Percentiles rank a stretch among this genome's conserved stretches.
Evolutionary conservation across 2,888 invertebrate species (phyloP).

Genomic region (Coelogynopora nodosa): DNA sequence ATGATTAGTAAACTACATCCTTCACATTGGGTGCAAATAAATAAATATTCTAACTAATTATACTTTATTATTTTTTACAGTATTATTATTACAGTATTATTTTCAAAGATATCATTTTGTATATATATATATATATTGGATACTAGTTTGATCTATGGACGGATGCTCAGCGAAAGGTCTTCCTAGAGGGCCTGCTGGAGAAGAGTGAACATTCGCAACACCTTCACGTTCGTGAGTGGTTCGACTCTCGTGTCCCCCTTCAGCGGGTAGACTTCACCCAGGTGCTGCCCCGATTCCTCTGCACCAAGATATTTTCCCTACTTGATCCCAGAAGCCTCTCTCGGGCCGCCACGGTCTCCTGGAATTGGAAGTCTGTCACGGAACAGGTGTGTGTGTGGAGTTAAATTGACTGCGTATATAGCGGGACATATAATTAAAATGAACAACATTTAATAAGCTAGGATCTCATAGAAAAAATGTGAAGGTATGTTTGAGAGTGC

Average conservation of each 20-base stretch:
- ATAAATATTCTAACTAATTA: too few relatives aligned
- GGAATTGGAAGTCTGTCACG: conserved; percentile 60
- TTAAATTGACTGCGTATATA: too few relatives aligned
- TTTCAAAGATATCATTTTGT: too few relatives aligned
- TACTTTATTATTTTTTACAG: too few relatives aligned
- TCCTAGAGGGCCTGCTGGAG: conserved; percentile 55
- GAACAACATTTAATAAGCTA: too few relatives aligned
- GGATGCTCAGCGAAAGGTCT: conserved; percentile 58
- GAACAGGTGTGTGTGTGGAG: conserved; percentile 56
- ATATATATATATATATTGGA: too few relatives aligned
- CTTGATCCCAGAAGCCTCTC: conserved; percentile 59
- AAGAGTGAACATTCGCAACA: conserved; percentile 55
- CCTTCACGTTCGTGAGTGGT: conserved; percentile 58
- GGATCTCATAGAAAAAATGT: too few relatives aligned
- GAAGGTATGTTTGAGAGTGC: too few relatives aligned
- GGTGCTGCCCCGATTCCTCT: conserved; percentile 56
- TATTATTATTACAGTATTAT: too few relatives aligned
- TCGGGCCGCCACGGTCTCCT: conserved; percentile 56
- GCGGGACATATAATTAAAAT: too few relatives aligned
- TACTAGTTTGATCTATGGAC: conserved; percentile 60
- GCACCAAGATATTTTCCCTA: conserved; percentile 58
- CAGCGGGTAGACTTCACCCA: conserved; percentile 57
- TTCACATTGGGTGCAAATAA: too few relatives aligned
- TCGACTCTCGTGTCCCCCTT: conserved; percentile 54
- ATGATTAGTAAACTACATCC: too few relatives aligned